phyloP scores from a whole-genome alignment of 1,140 invertebrate species.

The Wiebesia pumilae region DNA sequence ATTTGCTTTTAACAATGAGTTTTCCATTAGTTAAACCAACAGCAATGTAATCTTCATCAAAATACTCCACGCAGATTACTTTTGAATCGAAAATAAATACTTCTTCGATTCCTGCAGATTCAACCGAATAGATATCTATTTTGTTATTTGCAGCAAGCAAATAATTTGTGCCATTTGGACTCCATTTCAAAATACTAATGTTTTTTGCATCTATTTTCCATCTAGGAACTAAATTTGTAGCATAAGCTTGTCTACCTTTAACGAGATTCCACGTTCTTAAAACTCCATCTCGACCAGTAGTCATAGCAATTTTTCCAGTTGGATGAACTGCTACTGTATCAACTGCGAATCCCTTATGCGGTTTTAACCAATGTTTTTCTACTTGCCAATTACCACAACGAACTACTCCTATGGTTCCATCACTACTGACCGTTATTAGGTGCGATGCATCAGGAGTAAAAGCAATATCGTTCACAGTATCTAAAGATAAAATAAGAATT shows the following conservation, averaged over 20 bases:
- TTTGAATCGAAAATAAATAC: constrained; percentile 78
- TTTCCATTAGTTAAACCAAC: constrained; percentile 84
- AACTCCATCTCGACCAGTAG: constrained; percentile 88
- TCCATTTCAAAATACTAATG: constrained; percentile 79
- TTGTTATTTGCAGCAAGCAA: constrained; percentile 81
- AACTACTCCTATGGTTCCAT: constrained; percentile 88
- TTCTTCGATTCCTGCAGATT: constrained; percentile 80
- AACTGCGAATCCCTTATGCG: constrained; percentile 82
- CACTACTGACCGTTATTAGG: constrained; percentile 87
- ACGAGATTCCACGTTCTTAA: constrained; percentile 95
- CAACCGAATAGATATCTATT: constrained; percentile 86
- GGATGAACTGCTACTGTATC: constrained; percentile 88
- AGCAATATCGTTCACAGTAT: constrained; percentile 83
- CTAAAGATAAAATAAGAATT: constrained; percentile 63
- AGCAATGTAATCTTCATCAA: constrained; percentile 78
- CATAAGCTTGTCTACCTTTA: constrained; percentile 91
- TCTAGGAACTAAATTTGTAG: constrained; percentile 86
- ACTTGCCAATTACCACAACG: constrained; percentile 89
- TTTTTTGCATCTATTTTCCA: constrained; percentile 73
- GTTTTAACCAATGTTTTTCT: constrained; percentile 84
- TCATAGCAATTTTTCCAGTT: constrained; percentile 90
- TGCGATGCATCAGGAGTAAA: constrained; percentile 87
- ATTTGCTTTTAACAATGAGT: constrained; percentile 76
- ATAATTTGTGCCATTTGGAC: constrained; percentile 83
- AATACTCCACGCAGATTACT: constrained; percentile 80